Conservation (phyloP, 2,113 vertebrate species). For the Etheostoma cragini region DNA sequence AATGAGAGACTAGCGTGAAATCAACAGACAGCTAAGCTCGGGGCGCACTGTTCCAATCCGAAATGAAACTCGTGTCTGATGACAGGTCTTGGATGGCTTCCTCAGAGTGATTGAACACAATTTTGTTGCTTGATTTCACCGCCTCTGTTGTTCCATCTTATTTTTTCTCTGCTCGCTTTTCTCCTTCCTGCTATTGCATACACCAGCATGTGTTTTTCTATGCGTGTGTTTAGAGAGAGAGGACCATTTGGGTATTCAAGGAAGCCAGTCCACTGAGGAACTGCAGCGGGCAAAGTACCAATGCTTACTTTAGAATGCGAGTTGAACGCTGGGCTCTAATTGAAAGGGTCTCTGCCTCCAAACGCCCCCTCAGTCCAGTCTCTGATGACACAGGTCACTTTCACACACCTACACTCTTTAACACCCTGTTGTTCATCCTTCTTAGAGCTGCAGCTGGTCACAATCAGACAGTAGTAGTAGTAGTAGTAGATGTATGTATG, state of each 20-base stretch:
- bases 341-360: slow-evolving; percentile 29
- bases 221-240: not conserved
- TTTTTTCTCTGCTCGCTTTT: not conserved
- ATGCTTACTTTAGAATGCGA: slow-evolving; percentile 56
- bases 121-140: slow-evolving; percentile 33
- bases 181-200: slow-evolving; percentile 3
- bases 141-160: slow-evolving; percentile 14
- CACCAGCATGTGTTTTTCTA: not conserved
- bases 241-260: slow-evolving; percentile 24
- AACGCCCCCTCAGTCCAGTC: slow-evolving; percentile 52
- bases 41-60: not conserved
- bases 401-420: slow-evolving; percentile 62
- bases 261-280: slow-evolving; percentile 35
- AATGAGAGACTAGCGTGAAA: slow-evolving; percentile 24
- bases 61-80: slow-evolving; percentile 14
- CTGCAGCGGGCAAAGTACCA: slow-evolving; percentile 30
- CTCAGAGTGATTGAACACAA: slow-evolving; percentile 8
- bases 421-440: slow-evolving; percentile 41
- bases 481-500: slow-evolving; percentile 31
- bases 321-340: slow-evolving; percentile 48
- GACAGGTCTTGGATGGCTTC: slow-evolving; percentile 18
- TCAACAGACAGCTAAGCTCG: slow-evolving; percentile 23
- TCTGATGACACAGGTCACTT: slow-evolving; percentile 65
- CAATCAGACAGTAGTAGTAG: slow-evolving; percentile 2
- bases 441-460: slow-evolving; percentile 36